Evolutionary conservation across 2,797 vertebrate genomes (phyloP).

Genomic region (Coregonus suidteri): DNA sequence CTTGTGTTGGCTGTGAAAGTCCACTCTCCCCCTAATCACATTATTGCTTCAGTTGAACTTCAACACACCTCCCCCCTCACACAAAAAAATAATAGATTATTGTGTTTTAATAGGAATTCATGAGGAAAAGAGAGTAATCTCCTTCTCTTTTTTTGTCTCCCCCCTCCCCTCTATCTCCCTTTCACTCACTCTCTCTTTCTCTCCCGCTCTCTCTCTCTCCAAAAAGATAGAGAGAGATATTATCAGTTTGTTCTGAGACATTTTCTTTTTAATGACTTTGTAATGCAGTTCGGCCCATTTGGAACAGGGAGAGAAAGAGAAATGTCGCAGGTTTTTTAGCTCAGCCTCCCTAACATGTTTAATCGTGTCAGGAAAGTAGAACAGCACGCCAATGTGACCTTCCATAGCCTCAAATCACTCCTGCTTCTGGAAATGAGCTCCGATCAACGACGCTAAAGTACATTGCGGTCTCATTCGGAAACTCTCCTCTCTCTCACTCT

Average conservation of each 20-base stretch:
- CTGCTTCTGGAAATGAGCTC: constrained; percentile 49
- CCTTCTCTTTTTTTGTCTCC: constrained; percentile 23
- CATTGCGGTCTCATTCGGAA: constrained; percentile 44
- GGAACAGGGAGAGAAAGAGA: constrained; percentile 42
- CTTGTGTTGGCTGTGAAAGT: constrained; percentile 21
- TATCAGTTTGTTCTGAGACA: constrained; percentile 55
- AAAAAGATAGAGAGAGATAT: constrained; percentile 34
- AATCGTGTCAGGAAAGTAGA: constrained; percentile 79
- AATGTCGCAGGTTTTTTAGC: constrained; percentile 53
- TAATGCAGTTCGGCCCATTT: constrained; percentile 65
- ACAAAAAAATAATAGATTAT: constrained; percentile 47
- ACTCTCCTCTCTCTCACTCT: not conserved
- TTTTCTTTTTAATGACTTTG: constrained; percentile 65
- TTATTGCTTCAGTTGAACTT: constrained; percentile 41
- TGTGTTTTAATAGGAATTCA: constrained; percentile 56
- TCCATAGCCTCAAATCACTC: constrained; percentile 62
- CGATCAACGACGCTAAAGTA: constrained; percentile 26
- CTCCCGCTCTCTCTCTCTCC: constrained; percentile 1
- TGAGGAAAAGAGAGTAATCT: constrained; percentile 23
- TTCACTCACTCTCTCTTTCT: constrained; percentile 5
- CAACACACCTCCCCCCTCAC: constrained; percentile 14
- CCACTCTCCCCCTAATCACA: constrained; percentile 36
- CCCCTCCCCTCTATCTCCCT: not conserved
- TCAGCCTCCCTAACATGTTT: constrained; percentile 64
- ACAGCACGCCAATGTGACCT: constrained; percentile 71